Base-by-base conservation (phyloP, 2,888 invertebrate species). In the Caprella mutica region DNA sequence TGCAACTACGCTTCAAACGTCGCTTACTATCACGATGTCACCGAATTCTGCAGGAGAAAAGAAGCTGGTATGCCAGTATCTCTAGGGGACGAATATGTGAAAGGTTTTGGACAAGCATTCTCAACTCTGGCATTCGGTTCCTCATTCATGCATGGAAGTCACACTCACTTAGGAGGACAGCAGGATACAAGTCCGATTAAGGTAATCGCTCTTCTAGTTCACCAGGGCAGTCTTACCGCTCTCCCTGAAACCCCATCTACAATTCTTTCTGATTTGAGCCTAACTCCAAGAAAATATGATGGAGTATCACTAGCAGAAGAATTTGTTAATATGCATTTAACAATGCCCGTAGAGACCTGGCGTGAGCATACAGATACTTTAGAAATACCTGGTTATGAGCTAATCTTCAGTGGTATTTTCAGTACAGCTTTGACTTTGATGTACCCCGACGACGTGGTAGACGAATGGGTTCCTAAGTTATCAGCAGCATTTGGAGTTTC, bases 101-200 rank as follows among this genome's bases (percentile, higher is more conserved):
- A 27, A 19, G 27, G 9, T 19, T 27, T 50, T 17, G 50, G 50
- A 4, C 24, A 27, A 6, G 29, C 19, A 5, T 50, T 50, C 27
- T 3, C 51, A 6, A 29, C 27, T 5, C 12, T 50, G 9, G 30
- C 29, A 14, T 17, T 50, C 14, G 51, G 51, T 14, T 50, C 51
- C 9, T 50, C 51, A 3, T 50, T 50, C 51, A 24, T 21, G 51
- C 51, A 50, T 30, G 29, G 24, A n/a, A 50, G 51, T 21, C 51
- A 29, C 30, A 50, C 51, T 17, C n/a, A 27, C n/a, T 19, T 30
- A 8, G 51, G 51, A 17, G 27, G 27, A 5, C 24, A 24, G 21
- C 24, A 21, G n/a, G 51, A 50, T n/a, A 50, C 21, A 24, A 29
- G 51, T 3, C 4, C 17, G 17, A 50, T 50, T 29, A 27, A 29